Evolutionary conservation across 1,140 invertebrate species (phyloP).

Genomic region (Bombus vancouverensis): DNA sequence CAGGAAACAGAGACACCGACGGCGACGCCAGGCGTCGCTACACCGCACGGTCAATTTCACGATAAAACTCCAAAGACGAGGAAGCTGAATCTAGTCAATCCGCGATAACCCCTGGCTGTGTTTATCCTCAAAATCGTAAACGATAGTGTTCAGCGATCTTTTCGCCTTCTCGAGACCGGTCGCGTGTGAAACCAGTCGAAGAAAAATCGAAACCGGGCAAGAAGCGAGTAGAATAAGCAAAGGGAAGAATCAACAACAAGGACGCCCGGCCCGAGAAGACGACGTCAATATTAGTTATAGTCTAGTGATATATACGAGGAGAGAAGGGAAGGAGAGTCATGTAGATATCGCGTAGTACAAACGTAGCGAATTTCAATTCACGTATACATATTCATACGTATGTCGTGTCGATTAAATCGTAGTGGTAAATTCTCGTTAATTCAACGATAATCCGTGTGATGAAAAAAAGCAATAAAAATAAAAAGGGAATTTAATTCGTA

Average conservation of each 20-base stretch:
- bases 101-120: slow-evolving; percentile 61
- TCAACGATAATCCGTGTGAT: slow-evolving; percentile 38
- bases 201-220: neutral
- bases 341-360: slow-evolving; percentile 37
- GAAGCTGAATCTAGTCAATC: slow-evolving; percentile 51
- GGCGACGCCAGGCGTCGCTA: slow-evolving; percentile 22
- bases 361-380: slow-evolving; percentile 15
- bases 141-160: slow-evolving; percentile 71
- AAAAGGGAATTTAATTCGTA: neutral
- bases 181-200: neutral
- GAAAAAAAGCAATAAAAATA: neutral
- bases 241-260: slow-evolving; percentile 20
- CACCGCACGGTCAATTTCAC: slow-evolving; percentile 10
- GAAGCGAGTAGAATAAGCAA: neutral
- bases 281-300: slow-evolving; percentile 44
- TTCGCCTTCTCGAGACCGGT: neutral
- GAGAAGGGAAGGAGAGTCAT: neutral
- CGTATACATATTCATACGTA: slow-evolving; percentile 26
- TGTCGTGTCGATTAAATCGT: slow-evolving; percentile 4
- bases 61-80: slow-evolving; percentile 18
- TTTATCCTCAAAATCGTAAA: slow-evolving; percentile 66
- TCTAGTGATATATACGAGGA: slow-evolving; percentile 31
- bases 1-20: slow-evolving; percentile 11
- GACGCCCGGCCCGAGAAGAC: neutral
- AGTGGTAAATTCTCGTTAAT: slow-evolving; percentile 5